Percentiles rank a stretch among this genome's conserved stretches.
These are phyloP conservation scores for Calephelis perditalis DNA, from an alignment of 2,888 invertebrate genomes.

Conservation along the genomic window DNA sequence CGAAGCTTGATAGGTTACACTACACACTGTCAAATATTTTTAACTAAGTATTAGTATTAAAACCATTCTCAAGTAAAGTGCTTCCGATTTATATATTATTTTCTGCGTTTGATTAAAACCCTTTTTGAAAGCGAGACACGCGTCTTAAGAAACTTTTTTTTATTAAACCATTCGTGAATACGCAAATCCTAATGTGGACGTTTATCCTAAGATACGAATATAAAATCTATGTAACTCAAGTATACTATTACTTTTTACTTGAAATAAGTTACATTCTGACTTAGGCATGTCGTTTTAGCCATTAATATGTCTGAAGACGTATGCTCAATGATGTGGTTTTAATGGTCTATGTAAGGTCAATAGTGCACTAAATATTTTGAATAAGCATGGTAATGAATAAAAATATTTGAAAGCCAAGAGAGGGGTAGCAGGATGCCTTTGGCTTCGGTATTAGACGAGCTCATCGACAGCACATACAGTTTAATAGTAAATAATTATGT, in stretches of 20 bases:
- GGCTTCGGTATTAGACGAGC: conserved; percentile 55
- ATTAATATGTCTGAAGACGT: background rate
- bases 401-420: conserved; percentile 37
- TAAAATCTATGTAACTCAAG: no score
- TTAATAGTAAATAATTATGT: background rate
- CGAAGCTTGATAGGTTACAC: no score
- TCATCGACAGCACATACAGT: conserved; percentile 4
- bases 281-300: conserved; percentile 6
- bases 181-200: no score
- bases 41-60: no score
- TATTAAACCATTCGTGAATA: no score
- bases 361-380: conserved; percentile 33
- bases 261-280: background rate
- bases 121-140: no score
- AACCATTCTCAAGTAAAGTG: no score
- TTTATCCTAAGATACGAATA: no score
- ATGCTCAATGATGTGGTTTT: conserved; percentile 16
- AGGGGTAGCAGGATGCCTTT: conserved; percentile 64
- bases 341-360: conserved; percentile 16
- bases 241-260: background rate
- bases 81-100: no score
- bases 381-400: conserved; percentile 37
- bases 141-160: no score
- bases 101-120: no score
- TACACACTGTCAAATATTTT: no score